Conservation (phyloP, 2,888 invertebrate species). For the Ennomos quercinarius region DNA sequence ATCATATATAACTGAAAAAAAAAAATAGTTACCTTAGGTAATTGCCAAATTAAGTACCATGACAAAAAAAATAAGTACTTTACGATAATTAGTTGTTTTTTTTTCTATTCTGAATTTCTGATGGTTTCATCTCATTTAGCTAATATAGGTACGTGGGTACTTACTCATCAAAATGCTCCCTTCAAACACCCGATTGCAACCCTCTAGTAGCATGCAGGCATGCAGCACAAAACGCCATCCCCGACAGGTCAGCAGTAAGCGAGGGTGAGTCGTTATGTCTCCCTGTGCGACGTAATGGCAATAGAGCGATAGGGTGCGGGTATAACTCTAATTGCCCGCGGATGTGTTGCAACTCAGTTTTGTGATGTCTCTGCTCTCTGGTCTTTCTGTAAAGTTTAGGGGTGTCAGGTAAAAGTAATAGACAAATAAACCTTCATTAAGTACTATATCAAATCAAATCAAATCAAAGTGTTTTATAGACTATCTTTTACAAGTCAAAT, state of each 20-base stretch:
- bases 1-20: too few species aligned
- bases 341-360: conserved; percentile 64
- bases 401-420: conserved; percentile 20
- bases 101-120: too few species aligned
- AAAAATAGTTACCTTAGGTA: too few species aligned
- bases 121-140: too few species aligned
- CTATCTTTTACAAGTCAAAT: too few species aligned
- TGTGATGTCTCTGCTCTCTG: conserved; percentile 42
- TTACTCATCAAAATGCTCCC: too few species aligned
- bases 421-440: neutral
- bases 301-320: conserved; percentile 55
- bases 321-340: conserved; percentile 62
- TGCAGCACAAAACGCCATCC: conserved; percentile 19
- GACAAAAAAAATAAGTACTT: too few species aligned
- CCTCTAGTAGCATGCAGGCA: conserved; percentile 8
- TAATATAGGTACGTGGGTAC: too few species aligned
- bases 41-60: too few species aligned
- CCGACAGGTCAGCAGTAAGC: conserved; percentile 32
- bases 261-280: conserved; percentile 23
- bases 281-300: conserved; percentile 46
- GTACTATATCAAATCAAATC: too few species aligned
- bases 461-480: too few species aligned
- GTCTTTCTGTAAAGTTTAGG: conserved; percentile 37
- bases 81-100: too few species aligned
- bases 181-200: neutral